Base-by-base conservation (phyloP, 92 coral and sea anemone genomes). In the Epizoanthus fatuus region DNA sequence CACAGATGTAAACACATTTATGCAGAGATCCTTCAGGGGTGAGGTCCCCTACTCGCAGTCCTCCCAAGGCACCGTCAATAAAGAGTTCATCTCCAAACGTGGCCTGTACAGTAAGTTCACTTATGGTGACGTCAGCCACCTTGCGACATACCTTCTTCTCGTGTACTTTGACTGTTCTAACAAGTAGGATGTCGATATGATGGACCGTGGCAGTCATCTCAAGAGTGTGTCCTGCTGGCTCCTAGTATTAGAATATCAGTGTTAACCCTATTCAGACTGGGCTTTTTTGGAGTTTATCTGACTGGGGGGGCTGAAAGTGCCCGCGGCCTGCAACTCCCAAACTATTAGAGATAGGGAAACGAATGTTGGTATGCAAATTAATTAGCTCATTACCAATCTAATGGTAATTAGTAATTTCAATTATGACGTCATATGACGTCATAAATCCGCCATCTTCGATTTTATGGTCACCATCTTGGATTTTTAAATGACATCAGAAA, bases 31-130 rank as follows among this genome's bases (percentile, higher is more conserved):
- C 99, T 84, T 97, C 99, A 38, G 98, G 99, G 12, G 99, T 97
- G 62, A 97, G 95, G 86, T 97, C 99, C 54, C 88, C 70, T 37
- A 97, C 93, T 81, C 93, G 84, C 51, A 97, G 80, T 62, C 99
- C 99, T 67, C 99, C 99, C 2, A 97, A 90, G 71, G 98, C 96
- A 52, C 99, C 99, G 64, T 94, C 94, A 62, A 95, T 79, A 20
- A 83, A 87, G 15, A 92, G 98, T 70, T 86, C 93, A 67, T 97
- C 98, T 13, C 92, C 94, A 10, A 97, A 83, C 10, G 98, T 89
- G 29, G 94, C 97, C 60, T 89, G 92, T 2, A 94, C 87, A 78
- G 88, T 90, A 25, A 97, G 88, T 60, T 95, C 93, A 29, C 93
- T 93, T 71, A 97, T 92, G 52, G 87, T 85, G 73, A 95, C 93